These are phyloP conservation scores for Narcine bancroftii DNA, from an alignment of 2,113 vertebrate genomes.

Conservation along the genomic window DNA sequence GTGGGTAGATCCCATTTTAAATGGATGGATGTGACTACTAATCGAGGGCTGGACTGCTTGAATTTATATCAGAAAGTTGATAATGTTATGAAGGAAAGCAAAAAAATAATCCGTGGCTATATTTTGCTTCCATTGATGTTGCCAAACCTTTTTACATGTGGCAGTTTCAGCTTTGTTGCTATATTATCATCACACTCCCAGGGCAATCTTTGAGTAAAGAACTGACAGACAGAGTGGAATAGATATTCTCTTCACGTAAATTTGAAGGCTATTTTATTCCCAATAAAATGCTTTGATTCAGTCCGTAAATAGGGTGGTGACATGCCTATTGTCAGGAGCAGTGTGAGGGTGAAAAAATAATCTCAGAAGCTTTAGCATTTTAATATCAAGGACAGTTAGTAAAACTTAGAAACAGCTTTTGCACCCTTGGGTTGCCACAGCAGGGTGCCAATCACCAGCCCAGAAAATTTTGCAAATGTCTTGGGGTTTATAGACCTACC, in stretches of 20 bases:
- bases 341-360: not conserved
- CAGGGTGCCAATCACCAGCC: no score
- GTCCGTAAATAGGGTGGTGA: not conserved
- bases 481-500: no score
- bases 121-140: not conserved
- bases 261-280: no score
- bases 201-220: not conserved
- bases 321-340: not conserved
- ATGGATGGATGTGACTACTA: not conserved
- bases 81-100: not conserved
- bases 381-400: not conserved
- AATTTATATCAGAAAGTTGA: not conserved
- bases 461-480: no score
- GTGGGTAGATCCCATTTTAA: not conserved
- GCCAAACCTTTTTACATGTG: no score
- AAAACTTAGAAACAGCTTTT: not conserved
- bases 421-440: no score
- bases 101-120: not conserved
- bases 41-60: not conserved
- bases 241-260: not conserved
- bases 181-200: not conserved
- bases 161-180: not conserved
- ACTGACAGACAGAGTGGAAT: not conserved
- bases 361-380: not conserved
- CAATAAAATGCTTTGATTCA: no score